Percentiles rank a stretch among this genome's conserved stretches.
phyloP scores from a whole-genome alignment of 2,888 invertebrate species.

The Thereva unica region DNA sequence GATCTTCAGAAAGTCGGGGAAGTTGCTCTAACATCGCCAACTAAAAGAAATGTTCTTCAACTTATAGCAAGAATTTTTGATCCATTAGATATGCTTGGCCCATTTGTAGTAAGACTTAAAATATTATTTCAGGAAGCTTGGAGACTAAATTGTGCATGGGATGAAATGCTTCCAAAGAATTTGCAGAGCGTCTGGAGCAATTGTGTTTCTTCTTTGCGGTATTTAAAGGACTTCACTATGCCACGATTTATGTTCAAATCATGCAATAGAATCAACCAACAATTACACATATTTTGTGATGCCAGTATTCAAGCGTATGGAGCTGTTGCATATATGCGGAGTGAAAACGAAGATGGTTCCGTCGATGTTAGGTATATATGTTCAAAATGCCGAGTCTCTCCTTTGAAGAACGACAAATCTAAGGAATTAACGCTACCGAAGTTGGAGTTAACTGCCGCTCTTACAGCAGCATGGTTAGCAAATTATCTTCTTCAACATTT shows the following conservation, averaged over 20 bases:
- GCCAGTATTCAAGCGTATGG: slow-evolving; percentile 40
- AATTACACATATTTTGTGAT: slow-evolving; percentile 10
- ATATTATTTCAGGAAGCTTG: slow-evolving; percentile 40
- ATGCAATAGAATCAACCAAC: background rate
- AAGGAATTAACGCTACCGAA: slow-evolving; percentile 33
- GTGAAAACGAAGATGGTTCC: slow-evolving; percentile 5
- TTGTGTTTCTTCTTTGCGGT: background rate
- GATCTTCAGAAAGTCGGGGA: slow-evolving; percentile 23
- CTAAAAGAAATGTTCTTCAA: slow-evolving; percentile 38
- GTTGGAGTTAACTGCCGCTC: slow-evolving; percentile 38
- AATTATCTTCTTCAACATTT: too few species aligned
- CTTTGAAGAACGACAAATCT: background rate
- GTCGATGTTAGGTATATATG: slow-evolving; percentile 30
- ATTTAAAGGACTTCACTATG: too few species aligned
- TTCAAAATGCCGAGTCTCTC: slow-evolving; percentile 32
- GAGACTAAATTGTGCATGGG: slow-evolving; percentile 28
- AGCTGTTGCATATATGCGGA: slow-evolving; percentile 38
- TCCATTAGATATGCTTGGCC: slow-evolving; percentile 37
- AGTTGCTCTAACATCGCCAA: slow-evolving; percentile 17
- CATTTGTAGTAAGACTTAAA: slow-evolving; percentile 39
- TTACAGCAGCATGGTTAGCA: slow-evolving; percentile 32
- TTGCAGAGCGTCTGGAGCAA: background rate
- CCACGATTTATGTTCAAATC: slow-evolving; percentile 7
- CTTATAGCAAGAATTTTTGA: slow-evolving; percentile 37
- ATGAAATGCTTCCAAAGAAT: slow-evolving; percentile 19